Base-by-base conservation (phyloP, 2,797 vertebrate genomes). In the Phoeniculus purpureus region DNA sequence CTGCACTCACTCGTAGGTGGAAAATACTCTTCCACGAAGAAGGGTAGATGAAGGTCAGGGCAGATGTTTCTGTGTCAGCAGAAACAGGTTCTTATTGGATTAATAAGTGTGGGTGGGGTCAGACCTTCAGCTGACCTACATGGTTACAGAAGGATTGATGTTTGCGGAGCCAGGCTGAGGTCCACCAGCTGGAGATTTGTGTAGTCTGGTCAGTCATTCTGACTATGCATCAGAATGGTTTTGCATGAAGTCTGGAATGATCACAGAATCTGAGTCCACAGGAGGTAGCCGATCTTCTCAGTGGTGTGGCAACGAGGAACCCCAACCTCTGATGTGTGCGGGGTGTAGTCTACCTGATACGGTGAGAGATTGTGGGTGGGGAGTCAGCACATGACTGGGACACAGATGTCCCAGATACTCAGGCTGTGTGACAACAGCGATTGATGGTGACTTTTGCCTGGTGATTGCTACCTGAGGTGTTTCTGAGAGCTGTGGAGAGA, bases 401-500 rank as follows among this genome's bases (percentile, higher is more conserved):
- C 21, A 3, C 1, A 1, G 61, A 16, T 32, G 45, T 10, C 72
- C 6, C 80, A n/a, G 78, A 1, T 5, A n/a, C 15, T 31, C 32
- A 11, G n/a, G 2, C 20, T 4, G 27, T 9, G 65, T 9, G 73
- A 27, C 70, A 45, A 18, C 37, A 52, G 51, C 0, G 0, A 31
- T 15, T 0, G 0, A 13, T 0, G 19, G 40, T 10, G 60, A 7
- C 47, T 32, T 26, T 4, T 27, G 50, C 0, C 0, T 1, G 51
- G 32, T 4, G 29, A 4, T 18, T 9, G 0, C 5, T 20, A 15
- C 73, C 61, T 1, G 6, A 12, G 32, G 17, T 2, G 0, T 29
- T 22, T 18, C 43, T 48, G 52, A 32, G 29, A 1, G 55, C 45
- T 12, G 9, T 22, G 6, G 40, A 15, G 11, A 29, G 37, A 17